Evolutionary conservation across 2,113 vertebrate species (phyloP).

Genomic region (Cavia porcellus): DNA sequence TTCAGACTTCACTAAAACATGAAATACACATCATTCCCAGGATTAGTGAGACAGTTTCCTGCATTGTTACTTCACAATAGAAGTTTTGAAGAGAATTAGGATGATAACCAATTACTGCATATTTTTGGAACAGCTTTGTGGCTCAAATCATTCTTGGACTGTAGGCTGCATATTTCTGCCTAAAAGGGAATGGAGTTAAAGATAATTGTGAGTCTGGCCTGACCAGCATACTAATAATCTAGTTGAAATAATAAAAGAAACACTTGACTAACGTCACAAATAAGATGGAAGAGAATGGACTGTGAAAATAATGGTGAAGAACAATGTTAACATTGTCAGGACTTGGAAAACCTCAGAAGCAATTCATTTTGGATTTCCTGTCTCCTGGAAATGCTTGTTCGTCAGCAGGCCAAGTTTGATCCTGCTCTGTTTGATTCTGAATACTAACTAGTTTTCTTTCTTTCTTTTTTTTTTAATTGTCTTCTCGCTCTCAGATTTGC

Average conservation of each 20-base stretch:
- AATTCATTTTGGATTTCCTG: not conserved
- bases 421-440: constrained; percentile 17
- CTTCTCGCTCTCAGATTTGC: not conserved
- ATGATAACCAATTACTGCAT: not conserved
- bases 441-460: not conserved
- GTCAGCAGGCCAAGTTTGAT: not conserved
- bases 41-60: not conserved
- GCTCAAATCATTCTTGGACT: not conserved
- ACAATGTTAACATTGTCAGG: not conserved
- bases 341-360: not conserved
- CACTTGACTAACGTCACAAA: constrained; percentile 31
- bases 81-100: constrained; percentile 1
- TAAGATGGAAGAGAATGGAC: constrained; percentile 36
- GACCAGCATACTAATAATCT: constrained; percentile 21
- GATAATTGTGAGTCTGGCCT: not conserved
- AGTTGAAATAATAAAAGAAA: not conserved
- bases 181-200: not conserved
- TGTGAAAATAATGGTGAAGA: not conserved
- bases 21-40: not conserved
- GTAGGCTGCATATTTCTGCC: not conserved
- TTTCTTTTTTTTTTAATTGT: constrained; percentile 11
- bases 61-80: not conserved
- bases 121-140: not conserved
- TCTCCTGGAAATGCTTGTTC: constrained; percentile 26
- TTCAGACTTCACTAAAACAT: not conserved